phyloP scores from a whole-genome alignment of 2,888 invertebrate species.

The Odontocerum albicorne region DNA sequence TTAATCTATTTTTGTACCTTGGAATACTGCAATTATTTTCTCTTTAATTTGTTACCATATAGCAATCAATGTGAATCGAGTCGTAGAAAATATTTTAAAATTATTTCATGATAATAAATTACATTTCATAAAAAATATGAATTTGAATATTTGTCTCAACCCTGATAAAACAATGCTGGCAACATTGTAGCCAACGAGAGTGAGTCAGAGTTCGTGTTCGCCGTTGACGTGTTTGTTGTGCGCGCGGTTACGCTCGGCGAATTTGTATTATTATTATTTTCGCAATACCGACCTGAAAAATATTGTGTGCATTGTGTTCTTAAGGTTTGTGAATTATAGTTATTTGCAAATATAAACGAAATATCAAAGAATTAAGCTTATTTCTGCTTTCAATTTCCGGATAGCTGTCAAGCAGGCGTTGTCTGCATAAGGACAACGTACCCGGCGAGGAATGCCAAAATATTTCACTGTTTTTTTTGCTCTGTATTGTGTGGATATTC shows the following conservation, averaged over 20 bases:
- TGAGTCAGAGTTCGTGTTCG: conserved; percentile 24
- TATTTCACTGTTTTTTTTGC: too few species aligned
- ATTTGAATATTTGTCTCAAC: too few species aligned
- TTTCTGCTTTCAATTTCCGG: not conserved
- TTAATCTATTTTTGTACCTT: too few species aligned
- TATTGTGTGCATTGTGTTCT: conserved; percentile 15
- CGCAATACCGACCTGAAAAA: conserved; percentile 14
- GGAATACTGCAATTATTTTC: too few species aligned
- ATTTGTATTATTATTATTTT: conserved; percentile 16
- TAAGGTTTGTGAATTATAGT: conserved; percentile 14
- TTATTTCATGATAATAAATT: too few species aligned
- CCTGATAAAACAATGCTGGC: conserved; percentile 8
- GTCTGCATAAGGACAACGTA: conserved; percentile 26
- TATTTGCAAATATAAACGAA: not conserved
- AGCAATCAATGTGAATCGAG: too few species aligned
- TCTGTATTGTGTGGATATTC: too few species aligned
- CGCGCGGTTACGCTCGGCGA: conserved; percentile 12
- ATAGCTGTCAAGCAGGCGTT: conserved; percentile 32
- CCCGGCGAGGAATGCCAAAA: too few species aligned
- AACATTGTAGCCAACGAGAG: conserved; percentile 1
- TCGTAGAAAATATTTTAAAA: too few species aligned
- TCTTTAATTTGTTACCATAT: too few species aligned
- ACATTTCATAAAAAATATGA: too few species aligned
- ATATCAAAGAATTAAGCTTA: not conserved
- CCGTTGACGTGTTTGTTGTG: conserved; percentile 25